These are phyloP conservation scores for Heptranchias perlo DNA, from an alignment of 2,113 vertebrate species.

Conservation along the genomic window DNA sequence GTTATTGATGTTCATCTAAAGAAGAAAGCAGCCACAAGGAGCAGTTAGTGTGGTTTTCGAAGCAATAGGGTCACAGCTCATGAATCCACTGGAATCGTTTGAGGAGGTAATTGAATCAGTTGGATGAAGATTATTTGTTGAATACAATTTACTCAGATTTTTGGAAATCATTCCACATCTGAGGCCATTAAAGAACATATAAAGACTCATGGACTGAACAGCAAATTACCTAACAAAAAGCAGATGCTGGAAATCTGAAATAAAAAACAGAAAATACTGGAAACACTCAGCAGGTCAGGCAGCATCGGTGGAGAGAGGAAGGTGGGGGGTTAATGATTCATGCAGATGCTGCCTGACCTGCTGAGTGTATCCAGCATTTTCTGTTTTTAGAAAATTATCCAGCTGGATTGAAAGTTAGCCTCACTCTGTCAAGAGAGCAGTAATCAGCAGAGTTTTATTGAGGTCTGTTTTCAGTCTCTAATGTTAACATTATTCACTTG, in stretches of 20 bases:
- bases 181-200: neutral
- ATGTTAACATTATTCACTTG: no score
- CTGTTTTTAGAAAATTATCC: no score
- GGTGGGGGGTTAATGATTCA: neutral
- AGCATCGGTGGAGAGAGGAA: neutral
- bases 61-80: neutral
- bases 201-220: neutral
- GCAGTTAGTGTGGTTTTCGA: neutral
- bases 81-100: neutral
- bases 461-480: no score
- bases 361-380: no score
- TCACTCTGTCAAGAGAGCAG: no score
- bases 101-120: neutral
- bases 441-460: no score
- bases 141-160: neutral
- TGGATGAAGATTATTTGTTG: neutral
- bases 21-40: neutral
- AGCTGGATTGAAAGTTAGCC: no score
- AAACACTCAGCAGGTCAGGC: neutral
- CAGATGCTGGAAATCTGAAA: neutral
- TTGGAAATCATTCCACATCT: neutral
- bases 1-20: neutral
- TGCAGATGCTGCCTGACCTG: no score
- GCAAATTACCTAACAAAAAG: neutral
- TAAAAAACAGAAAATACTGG: neutral